Base-by-base conservation (phyloP, 2,113 vertebrate species). In the Nothocercus julius region DNA sequence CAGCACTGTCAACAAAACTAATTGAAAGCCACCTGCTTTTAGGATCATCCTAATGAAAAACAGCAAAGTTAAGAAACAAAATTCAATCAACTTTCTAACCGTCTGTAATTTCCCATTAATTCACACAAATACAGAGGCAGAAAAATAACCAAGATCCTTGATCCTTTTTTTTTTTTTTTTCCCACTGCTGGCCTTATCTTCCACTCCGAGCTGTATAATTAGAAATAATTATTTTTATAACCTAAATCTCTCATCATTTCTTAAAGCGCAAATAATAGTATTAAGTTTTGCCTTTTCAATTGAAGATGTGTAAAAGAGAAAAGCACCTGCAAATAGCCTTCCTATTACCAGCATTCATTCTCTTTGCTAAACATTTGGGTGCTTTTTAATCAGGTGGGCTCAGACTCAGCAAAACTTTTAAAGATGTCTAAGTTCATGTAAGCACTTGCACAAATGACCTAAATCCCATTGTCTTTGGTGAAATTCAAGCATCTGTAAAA, bases 21-120 rank as follows among this genome's bases (percentile, higher is more conserved):
- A 96, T 83, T 95, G 94, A 97, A 96, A 85, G 77, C 73, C 85
- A 93, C 95, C 66, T 94, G 80, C 83, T 91, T 93, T 92, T 92
- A 96, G 85, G 76, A 91, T 94, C 90, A 93, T 74, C 53, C 54
- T 94, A 96, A 95, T 90, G 92, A 95, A 95, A 96, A 96, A 47
- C 19, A 67, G 47, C 3, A 4, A 90, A 93, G 68, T 93, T 94
- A 90, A 91, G 90, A 94, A 97, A 96, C 51, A 93, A 92, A 97
- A 93, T 93, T 94, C 63, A 95, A 86, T 94, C 73, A 68, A 51
- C 72, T 93, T 96, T 76, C 86, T 93, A 95, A 95, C 75, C 91
- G 79, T 64, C 81, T 87, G 51, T 82, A 73, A 97, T 94, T 93
- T 95, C 75, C 53, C 87, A 22, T 92, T 96, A 96, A 81, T 87